phyloP scores from a whole-genome alignment of 2,888 invertebrate species.

The Rotaria macrura region DNA sequence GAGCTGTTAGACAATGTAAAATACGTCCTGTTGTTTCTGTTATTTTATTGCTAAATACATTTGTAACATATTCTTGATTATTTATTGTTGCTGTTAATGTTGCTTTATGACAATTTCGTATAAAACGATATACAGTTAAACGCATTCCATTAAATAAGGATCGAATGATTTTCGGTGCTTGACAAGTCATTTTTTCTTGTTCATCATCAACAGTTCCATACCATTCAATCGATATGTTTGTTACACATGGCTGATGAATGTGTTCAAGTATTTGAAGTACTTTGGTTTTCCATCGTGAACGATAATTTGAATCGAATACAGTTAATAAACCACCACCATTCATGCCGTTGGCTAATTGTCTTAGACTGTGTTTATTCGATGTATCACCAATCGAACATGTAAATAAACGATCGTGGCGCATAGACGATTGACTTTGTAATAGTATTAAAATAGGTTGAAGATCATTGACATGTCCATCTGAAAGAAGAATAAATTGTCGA shows the following conservation, averaged over 20 bases:
- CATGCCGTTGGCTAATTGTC: constrained; percentile 15
- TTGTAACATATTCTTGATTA: constrained; percentile 44
- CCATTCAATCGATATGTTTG: constrained; percentile 46
- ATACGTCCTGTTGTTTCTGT: constrained; percentile 45
- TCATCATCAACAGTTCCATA: constrained; percentile 39
- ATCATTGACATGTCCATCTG: background rate
- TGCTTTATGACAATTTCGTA: constrained; percentile 46
- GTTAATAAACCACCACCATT: background rate
- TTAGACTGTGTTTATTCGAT: constrained; percentile 29
- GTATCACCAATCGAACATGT: constrained; percentile 31
- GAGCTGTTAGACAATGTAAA: constrained; percentile 46
- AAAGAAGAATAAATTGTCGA: constrained; percentile 1
- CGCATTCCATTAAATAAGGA: constrained; percentile 47
- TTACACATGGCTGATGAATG: constrained; percentile 43
- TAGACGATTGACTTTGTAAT: background rate
- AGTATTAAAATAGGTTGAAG: background rate
- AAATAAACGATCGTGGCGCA: constrained; percentile 33
- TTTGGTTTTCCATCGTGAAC: constrained; percentile 23
- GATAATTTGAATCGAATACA: constrained; percentile 9
- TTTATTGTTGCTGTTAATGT: constrained; percentile 44
- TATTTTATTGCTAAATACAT: constrained; percentile 46
- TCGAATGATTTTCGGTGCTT: constrained; percentile 43
- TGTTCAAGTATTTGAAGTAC: constrained; percentile 40
- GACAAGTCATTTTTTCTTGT: constrained; percentile 28
- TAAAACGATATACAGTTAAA: constrained; percentile 47